These are phyloP conservation scores for Miniopterus natalensis DNA, from an alignment of 2,113 vertebrate genomes.

Conservation along the genomic window DNA sequence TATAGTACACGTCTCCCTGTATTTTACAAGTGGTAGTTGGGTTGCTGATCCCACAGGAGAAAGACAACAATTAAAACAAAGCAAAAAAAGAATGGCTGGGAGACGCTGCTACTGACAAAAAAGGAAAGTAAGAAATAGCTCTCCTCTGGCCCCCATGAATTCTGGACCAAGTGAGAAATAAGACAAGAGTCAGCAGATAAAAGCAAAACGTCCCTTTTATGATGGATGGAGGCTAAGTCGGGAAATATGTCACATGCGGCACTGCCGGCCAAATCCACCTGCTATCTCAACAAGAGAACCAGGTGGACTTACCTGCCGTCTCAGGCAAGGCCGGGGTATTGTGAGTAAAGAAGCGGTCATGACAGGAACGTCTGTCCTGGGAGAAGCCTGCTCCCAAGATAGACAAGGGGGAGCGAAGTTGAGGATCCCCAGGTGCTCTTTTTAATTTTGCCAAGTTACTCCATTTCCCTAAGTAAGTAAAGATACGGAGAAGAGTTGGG, in stretches of 20 bases:
- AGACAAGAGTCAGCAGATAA: neutral
- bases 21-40: neutral
- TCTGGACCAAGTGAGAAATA: neutral
- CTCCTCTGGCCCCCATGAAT: neutral
- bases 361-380: too few species aligned
- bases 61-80: neutral
- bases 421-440: neutral
- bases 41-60: neutral
- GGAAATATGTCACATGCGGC: neutral
- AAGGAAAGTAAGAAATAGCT: neutral
- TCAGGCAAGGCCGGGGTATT: neutral
- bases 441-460: neutral
- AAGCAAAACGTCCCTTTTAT: neutral
- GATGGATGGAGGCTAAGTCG: neutral
- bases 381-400: neutral
- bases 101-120: neutral
- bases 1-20: neutral
- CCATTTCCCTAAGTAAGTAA: neutral
- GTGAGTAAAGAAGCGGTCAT: neutral
- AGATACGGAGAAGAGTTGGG: neutral
- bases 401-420: rapidly evolving
- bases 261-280: neutral
- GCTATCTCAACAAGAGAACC: neutral
- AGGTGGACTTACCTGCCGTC: neutral
- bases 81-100: neutral